Evolutionary conservation across 2,113 vertebrate genomes (phyloP).

Genomic region (Tetrao urogallus): DNA sequence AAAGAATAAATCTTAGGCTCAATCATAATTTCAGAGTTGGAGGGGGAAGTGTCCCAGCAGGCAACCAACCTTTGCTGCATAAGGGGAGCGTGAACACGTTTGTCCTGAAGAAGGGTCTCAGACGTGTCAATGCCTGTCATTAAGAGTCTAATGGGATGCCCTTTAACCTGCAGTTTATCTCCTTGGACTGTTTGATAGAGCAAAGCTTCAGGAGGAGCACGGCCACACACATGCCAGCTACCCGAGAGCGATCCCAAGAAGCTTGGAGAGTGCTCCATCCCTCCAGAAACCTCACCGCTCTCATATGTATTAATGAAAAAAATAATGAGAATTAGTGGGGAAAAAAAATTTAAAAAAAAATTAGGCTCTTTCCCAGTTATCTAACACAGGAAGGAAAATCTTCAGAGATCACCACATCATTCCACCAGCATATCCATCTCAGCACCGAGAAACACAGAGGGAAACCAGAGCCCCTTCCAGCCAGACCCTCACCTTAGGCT

Average conservation of each 20-base stretch:
- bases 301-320: background rate
- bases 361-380: constrained; percentile 36
- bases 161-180: background rate
- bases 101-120: background rate
- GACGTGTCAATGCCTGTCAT: background rate
- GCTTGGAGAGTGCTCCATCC: constrained; percentile 16
- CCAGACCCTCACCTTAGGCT: background rate
- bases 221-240: background rate
- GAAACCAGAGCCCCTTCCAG: background rate
- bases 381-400: background rate
- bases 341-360: background rate
- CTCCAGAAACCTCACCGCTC: constrained; percentile 38
- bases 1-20: constrained; percentile 27
- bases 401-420: background rate
- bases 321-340: too few relatives aligned
- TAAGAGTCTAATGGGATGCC: background rate
- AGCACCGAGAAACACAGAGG: background rate
- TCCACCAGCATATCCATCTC: background rate
- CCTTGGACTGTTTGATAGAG: background rate
- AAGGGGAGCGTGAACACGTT: background rate
- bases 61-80: background rate
- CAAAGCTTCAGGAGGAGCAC: background rate
- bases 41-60: background rate
- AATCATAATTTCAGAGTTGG: background rate
- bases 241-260: background rate